phyloP scores from a whole-genome alignment of 64 coral and sea anemone genomes.

The Acropora tenuis region DNA sequence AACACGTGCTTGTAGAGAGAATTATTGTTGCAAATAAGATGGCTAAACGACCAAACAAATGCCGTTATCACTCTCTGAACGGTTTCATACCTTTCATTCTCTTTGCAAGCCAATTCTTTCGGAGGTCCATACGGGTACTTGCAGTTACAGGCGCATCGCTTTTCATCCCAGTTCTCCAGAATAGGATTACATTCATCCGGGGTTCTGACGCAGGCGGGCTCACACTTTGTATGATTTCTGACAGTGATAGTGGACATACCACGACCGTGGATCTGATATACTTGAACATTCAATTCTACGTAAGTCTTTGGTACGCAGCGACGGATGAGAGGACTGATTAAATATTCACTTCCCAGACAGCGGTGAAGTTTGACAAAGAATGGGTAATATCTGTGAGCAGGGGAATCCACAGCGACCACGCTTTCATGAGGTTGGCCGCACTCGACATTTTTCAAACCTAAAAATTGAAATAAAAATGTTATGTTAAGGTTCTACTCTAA shows the following conservation, averaged over 20 bases:
- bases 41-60: no score
- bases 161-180: slow-evolving; percentile 33
- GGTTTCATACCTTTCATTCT: slow-evolving; percentile 20
- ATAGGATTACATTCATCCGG: background rate
- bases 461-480: background rate
- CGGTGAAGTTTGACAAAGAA: slow-evolving; percentile 68
- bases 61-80: no score
- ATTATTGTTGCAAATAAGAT: no score
- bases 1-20: no score
- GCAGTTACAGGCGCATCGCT: slow-evolving; percentile 27
- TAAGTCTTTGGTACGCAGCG: background rate
- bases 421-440: slow-evolving; percentile 3
- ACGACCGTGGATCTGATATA: background rate
- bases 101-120: slow-evolving; percentile 40
- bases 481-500: background rate
- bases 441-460: background rate
- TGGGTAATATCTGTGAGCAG: slow-evolving; percentile 28
- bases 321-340: slow-evolving; percentile 31
- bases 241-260: background rate
- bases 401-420: background rate
- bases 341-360: slow-evolving; percentile 13
- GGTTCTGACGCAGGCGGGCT: background rate
- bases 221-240: slow-evolving; percentile 56
- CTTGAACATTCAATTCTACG: slow-evolving; percentile 3
- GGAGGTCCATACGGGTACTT: slow-evolving; percentile 29